Evolutionary conservation across 2,113 vertebrate species (phyloP).

Genomic region (Eolophus roseicapilla): DNA sequence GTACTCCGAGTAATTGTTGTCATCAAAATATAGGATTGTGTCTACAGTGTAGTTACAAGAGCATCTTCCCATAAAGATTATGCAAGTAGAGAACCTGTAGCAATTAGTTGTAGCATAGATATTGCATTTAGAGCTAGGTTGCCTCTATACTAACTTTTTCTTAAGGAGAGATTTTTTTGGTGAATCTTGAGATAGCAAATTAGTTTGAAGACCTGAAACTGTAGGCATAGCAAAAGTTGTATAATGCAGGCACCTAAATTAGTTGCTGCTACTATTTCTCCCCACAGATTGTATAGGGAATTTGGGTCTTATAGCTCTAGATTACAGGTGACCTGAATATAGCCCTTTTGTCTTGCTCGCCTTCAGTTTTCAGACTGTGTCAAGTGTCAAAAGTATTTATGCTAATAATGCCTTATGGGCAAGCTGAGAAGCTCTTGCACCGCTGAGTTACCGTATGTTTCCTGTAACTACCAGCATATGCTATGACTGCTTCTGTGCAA

Average conservation of each 20-base stretch:
- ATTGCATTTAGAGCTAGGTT: neutral
- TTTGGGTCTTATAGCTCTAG: neutral
- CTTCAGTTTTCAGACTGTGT: neutral
- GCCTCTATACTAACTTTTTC: neutral
- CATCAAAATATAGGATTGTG: neutral
- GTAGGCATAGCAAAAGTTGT: neutral
- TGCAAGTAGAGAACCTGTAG: neutral
- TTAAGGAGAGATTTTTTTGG: neutral
- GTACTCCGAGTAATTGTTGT: neutral
- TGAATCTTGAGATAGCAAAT: neutral
- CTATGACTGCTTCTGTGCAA: neutral
- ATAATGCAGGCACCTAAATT: neutral
- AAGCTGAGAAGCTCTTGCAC: neutral
- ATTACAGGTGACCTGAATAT: neutral
- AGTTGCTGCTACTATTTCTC: neutral
- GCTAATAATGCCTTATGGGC: neutral
- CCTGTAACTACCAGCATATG: rapidly evolving
- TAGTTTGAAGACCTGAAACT: neutral
- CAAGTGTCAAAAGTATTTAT: neutral
- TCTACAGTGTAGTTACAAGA: neutral
- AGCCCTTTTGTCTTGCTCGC: neutral
- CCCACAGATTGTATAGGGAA: neutral
- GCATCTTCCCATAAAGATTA: neutral
- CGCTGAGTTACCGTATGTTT: neutral
- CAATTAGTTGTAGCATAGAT: neutral